These are phyloP conservation scores for Phyto melanocephala DNA, from an alignment of 2,888 invertebrate genomes.

Conservation along the genomic window DNA sequence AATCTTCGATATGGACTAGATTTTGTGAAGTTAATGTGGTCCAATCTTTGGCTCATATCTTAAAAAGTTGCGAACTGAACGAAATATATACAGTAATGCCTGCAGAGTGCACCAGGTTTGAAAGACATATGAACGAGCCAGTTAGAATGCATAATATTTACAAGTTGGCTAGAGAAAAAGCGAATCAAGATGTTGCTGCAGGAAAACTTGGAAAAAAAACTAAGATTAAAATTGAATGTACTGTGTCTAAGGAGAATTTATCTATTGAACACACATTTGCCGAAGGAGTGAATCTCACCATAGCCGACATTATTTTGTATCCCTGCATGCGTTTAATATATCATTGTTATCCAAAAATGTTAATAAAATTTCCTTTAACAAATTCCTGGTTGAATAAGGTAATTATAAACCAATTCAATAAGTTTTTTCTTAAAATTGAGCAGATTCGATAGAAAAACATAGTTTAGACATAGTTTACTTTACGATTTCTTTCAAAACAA, in stretches of 20 bases:
- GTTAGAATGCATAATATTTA: conserved; percentile 91
- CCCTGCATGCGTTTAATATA: conserved; percentile 84
- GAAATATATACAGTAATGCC: conserved; percentile 80
- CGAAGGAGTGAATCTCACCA: conserved; percentile 89
- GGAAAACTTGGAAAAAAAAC: conserved; percentile 68
- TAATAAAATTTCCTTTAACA: conserved; percentile 81
- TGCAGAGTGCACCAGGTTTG: conserved; percentile 86
- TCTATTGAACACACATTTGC: conserved; percentile 85
- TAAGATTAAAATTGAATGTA: conserved; percentile 78
- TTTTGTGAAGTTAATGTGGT: conserved; percentile 93
- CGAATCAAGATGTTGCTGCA: conserved; percentile 73
- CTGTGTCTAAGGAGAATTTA: conserved; percentile 77
- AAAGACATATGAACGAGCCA: conserved; percentile 90
- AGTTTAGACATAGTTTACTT: too few relatives aligned
- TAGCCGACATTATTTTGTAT: conserved; percentile 90
- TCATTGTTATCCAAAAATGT: conserved; percentile 75
- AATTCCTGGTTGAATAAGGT: conserved; percentile 82
- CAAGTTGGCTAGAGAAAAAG: conserved; percentile 83
- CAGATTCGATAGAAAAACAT: too few relatives aligned
- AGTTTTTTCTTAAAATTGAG: too few relatives aligned
- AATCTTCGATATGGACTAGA: conserved; percentile 92
- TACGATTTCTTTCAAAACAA: too few relatives aligned
- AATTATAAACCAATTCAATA: background rate
- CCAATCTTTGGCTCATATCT: conserved; percentile 76
- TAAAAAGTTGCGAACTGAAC: conserved; percentile 78